Conservation (phyloP, 2,113 vertebrate genomes). For the Cyprichromis sp. region DNA sequence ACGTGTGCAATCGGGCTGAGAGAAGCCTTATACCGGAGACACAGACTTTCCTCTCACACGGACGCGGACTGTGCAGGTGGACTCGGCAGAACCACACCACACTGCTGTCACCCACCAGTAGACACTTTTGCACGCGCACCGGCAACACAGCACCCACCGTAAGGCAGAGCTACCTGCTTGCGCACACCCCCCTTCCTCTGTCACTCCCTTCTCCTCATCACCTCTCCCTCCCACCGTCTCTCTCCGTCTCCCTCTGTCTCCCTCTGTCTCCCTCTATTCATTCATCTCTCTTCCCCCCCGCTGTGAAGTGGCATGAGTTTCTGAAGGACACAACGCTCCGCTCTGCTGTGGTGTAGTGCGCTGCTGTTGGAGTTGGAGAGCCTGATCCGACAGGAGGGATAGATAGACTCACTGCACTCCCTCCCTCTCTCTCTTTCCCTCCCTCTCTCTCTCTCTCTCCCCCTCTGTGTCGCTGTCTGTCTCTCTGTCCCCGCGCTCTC, state of each 20-base stretch:
- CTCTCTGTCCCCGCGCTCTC: slow-evolving; percentile 15
- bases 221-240: background rate
- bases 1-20: slow-evolving; percentile 9
- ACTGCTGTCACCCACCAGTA: slow-evolving; percentile 35
- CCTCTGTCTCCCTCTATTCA: slow-evolving; percentile 45
- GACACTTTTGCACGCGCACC: background rate
- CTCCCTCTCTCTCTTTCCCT: background rate
- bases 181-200: background rate
- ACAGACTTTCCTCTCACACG: background rate
- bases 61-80: background rate
- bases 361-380: slow-evolving; percentile 52
- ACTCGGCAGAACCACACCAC: slow-evolving; percentile 13
- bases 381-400: slow-evolving; percentile 12
- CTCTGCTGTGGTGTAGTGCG: slow-evolving; percentile 34
- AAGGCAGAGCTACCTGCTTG: slow-evolving; percentile 35
- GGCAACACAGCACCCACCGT: slow-evolving; percentile 4
- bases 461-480: slow-evolving; percentile 4
- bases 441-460: background rate
- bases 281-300: slow-evolving; percentile 51
- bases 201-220: background rate
- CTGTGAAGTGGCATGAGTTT: slow-evolving; percentile 44
- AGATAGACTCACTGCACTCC: slow-evolving; percentile 43
- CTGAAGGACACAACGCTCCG: slow-evolving; percentile 68
- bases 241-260: background rate
- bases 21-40: background rate